Percentiles rank a stretch among this genome's conserved stretches.
phyloP scores from a whole-genome alignment of 2,113 vertebrate species.

The Oreotrochilus melanogaster region DNA sequence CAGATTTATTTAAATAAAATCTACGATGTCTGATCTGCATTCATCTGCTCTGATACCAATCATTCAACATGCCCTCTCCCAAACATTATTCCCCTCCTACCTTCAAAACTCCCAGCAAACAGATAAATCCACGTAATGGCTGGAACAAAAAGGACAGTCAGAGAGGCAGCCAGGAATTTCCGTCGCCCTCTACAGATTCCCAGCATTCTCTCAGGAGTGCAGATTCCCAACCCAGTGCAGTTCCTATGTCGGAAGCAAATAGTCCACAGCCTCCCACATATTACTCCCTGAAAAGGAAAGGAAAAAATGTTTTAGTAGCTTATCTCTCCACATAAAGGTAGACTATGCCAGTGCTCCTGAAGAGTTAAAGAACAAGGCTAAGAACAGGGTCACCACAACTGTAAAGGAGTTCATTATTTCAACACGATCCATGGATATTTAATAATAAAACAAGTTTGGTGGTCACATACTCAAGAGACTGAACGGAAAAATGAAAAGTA shows the following conservation, averaged over 20 bases:
- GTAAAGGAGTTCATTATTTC: not conserved
- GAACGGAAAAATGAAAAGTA: not conserved
- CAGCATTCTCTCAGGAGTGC: constrained; percentile 92
- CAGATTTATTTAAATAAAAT: not conserved
- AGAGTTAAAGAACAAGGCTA: not conserved
- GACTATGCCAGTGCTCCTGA: not conserved
- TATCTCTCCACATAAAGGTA: not conserved
- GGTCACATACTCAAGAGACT: not conserved
- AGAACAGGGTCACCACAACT: not conserved
- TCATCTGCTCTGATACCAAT: not conserved
- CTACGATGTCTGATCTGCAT: not conserved
- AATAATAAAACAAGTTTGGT: not conserved
- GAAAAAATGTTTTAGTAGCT: constrained; percentile 1
- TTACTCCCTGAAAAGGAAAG: constrained; percentile 79
- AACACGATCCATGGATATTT: not conserved
- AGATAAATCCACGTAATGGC: constrained; percentile 97
- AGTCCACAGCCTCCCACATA: constrained; percentile 86
- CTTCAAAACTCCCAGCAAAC: constrained; percentile 93
- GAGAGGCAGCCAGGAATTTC: constrained; percentile 95
- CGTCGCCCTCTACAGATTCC: constrained; percentile 98
- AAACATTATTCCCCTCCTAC: constrained; percentile 71
- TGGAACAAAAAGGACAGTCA: constrained; percentile 93
- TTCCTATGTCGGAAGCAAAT: constrained; percentile 86
- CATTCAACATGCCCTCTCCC: not conserved
- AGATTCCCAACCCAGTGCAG: constrained; percentile 75